Conservation (phyloP, 2,113 vertebrate genomes). For the Felis catus region DNA sequence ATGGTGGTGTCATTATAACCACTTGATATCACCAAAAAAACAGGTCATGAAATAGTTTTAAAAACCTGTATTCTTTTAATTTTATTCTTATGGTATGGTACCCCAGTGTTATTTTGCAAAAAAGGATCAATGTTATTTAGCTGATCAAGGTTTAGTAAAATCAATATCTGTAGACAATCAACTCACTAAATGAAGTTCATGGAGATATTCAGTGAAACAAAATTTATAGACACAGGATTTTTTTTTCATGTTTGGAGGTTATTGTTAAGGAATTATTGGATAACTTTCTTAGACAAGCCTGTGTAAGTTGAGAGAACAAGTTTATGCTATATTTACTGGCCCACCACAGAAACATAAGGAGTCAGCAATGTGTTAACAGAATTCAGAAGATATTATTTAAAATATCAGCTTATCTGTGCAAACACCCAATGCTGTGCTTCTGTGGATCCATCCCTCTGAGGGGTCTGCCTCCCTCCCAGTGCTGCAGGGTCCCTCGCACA, state of each 20-base stretch:
- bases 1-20: not conserved
- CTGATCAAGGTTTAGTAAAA: not conserved
- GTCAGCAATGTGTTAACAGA: not conserved
- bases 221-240: not conserved
- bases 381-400: not conserved
- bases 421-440: too few species aligned
- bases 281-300: not conserved
- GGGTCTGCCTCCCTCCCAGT: too few species aligned
- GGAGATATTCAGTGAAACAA: not conserved
- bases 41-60: not conserved
- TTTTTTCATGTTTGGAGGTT: not conserved
- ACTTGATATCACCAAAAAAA: conserved; percentile 25
- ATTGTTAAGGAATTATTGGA: not conserved
- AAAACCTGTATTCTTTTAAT: not conserved
- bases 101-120: not conserved
- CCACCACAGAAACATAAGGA: not conserved
- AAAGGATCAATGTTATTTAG: not conserved
- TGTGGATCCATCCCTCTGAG: too few species aligned
- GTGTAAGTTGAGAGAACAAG: not conserved
- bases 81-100: not conserved
- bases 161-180: not conserved
- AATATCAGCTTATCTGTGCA: not conserved
- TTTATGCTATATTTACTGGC: not conserved
- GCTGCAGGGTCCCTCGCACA: too few species aligned
- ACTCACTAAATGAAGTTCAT: not conserved